A percentile compares a stretch with the other conserved stretches of the same genome.
Conservation (phyloP, 2,113 vertebrate species). For the Prolemur simus region DNA sequence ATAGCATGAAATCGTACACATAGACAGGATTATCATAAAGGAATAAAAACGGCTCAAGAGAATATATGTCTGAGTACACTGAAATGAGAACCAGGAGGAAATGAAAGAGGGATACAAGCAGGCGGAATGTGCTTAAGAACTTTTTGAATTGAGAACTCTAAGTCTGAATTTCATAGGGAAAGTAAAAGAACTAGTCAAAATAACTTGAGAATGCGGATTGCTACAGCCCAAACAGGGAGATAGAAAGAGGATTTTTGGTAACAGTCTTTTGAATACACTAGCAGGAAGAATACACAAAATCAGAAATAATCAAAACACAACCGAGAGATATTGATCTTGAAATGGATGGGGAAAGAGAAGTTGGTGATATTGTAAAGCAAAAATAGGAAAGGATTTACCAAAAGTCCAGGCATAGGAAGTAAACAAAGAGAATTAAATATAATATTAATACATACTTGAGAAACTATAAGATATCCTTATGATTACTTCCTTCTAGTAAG, state of each 20-base stretch:
- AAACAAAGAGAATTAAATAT: not conserved
- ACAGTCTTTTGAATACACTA: slow-evolving; percentile 1
- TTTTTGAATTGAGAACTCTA: slow-evolving; percentile 32
- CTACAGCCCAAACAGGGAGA: not conserved
- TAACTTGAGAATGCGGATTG: slow-evolving; percentile 11
- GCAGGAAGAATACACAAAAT: not conserved
- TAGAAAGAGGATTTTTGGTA: not conserved
- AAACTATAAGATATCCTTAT: not conserved
- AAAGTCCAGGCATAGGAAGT: not conserved
- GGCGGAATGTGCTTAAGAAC: slow-evolving; percentile 23
- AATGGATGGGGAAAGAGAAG: not conserved
- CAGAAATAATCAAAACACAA: slow-evolving; percentile 49
- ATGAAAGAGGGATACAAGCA: slow-evolving; percentile 26
- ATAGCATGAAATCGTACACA: not conserved
- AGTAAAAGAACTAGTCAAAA: slow-evolving; percentile 36
- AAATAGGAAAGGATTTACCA: slow-evolving; percentile 42
- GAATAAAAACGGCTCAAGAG: slow-evolving; percentile 32
- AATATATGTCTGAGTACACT: not conserved
- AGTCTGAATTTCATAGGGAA: slow-evolving; percentile 35
- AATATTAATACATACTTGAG: not conserved
- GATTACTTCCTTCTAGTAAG: not conserved
- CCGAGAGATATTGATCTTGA: slow-evolving; percentile 19
- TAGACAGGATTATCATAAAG: slow-evolving; percentile 46
- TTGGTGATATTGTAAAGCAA: not conserved
- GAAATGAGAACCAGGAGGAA: slow-evolving; percentile 49